These are phyloP conservation scores for Hyposmocoma kahamanoa DNA, from an alignment of 1,140 invertebrate species.

Conservation along the genomic window DNA sequence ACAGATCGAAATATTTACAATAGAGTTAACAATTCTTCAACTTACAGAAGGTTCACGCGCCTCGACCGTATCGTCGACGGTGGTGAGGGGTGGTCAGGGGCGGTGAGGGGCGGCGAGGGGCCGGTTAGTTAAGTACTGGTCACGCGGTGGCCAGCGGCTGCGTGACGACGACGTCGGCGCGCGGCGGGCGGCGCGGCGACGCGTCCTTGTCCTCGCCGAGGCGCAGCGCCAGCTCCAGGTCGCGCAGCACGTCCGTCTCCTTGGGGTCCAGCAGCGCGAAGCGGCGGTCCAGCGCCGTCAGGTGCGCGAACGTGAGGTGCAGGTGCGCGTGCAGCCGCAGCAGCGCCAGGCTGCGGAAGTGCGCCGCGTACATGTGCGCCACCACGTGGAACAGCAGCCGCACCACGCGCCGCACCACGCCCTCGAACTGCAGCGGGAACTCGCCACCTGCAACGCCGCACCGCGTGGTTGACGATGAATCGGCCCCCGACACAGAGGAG, in stretches of 20 bases:
- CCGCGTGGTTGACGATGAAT: no score
- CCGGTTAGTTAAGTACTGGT: conserved; percentile 8
- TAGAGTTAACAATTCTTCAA: conserved; percentile 59
- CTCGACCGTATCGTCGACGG: conserved; percentile 3
- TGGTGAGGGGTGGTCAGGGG: conserved; percentile 18
- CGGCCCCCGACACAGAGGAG: no score
- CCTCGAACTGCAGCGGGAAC: conserved; percentile 95
- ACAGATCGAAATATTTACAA: conserved; percentile 70
- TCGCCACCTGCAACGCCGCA: conserved; percentile 93
- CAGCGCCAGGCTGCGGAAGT: conserved; percentile 95
- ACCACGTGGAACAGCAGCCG: conserved; percentile 97
- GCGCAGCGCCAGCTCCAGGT: conserved; percentile 84
- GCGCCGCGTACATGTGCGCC: conserved; percentile 97
- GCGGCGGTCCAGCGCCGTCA: conserved; percentile 88
- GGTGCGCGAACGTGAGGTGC: conserved; percentile 97
- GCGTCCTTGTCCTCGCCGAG: conserved; percentile 69
- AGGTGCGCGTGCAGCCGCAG: conserved; percentile 95
- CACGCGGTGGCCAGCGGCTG: conserved; percentile 57
- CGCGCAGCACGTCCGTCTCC: conserved; percentile 93
- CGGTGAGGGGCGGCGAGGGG: conserved; percentile 11
- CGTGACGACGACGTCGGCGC: conserved; percentile 51
- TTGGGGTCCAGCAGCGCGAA: conserved; percentile 96
- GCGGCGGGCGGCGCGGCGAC: conserved; percentile 24
- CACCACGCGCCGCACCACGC: conserved; percentile 96
- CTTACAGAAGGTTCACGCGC: conserved; percentile 30